Base-by-base conservation (phyloP, 1,140 invertebrate genomes). In the Sarcophaga bullata region DNA sequence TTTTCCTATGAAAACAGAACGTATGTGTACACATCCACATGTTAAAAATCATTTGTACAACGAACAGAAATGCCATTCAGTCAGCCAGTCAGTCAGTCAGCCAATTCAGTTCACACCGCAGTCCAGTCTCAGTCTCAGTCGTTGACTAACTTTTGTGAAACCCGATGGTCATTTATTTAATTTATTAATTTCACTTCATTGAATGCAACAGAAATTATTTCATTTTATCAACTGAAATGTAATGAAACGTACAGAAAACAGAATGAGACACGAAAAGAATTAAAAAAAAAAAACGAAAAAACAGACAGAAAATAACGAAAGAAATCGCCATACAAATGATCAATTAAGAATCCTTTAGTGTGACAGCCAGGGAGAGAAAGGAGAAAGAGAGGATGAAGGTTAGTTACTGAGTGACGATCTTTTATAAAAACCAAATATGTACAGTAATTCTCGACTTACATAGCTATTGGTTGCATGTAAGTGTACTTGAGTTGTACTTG, bases 141-240 rank as follows among this genome's bases (percentile, higher is more conserved):
- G 13, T n/a, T 58, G 0, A 58, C 54, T 58, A 58, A 58, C 54
- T 58, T n/a, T 58, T 58, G 54, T 58, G 15, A 58, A 58, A 58
- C 54, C 54, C 6, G 54, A 4, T 58, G 54, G 54, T 58, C 54
- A 58, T 58, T 58, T 58, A 58, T 58, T 58, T 58, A 58, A 58
- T 58, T 58, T 58, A 58, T 58, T 58, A 58, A 58, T 58, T 58
- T 58, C 54, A 58, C 54, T 58, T 58, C 54, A 58, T 58, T 58
- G 54, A 58, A 58, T 58, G 54, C 13, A 58, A 58, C 54, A 58
- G n/a, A 58, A 58, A 58, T 58, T 58, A 58, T 54, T 10, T 58
- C 54, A 58, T 58, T n/a, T 13, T 58, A n/a, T 58, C 54, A n/a
- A 15, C 15, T 58, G 13, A 58, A 58, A 58, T 58, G 13, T n/a